These are phyloP conservation scores for Dufourea novaeangliae DNA, from an alignment of 1,140 invertebrate species.

Conservation along the genomic window DNA sequence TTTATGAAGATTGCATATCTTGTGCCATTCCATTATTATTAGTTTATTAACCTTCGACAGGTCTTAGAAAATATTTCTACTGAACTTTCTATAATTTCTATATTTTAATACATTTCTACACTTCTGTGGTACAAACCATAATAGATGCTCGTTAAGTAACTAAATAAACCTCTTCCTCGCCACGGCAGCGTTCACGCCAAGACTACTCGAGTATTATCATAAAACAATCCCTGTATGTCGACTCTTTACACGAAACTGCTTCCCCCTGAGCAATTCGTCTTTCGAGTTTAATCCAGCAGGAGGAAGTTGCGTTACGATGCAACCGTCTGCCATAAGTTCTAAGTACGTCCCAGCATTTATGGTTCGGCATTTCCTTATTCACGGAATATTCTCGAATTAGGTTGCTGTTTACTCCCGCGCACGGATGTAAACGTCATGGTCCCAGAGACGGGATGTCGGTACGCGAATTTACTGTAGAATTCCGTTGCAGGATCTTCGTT, in stretches of 20 bases:
- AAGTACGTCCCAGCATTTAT: neutral
- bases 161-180: neutral
- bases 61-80: neutral
- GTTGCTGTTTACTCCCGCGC: neutral
- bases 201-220: neutral
- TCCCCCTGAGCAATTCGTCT: neutral
- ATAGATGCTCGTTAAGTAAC: neutral
- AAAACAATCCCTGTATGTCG: neutral
- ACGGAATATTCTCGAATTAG: conserved; percentile 5
- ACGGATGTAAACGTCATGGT: neutral
- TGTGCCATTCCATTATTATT: too few species aligned
- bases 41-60: too few species aligned
- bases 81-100: too few species aligned
- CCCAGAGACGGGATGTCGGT: neutral
- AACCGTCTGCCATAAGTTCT: neutral
- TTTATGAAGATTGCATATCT: neutral
- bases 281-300: neutral
- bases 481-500: neutral
- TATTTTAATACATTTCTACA: too few species aligned
- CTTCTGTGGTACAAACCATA: neutral
- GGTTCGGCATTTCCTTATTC: neutral
- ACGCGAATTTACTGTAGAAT: conserved; percentile 3
- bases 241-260: neutral
- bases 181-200: neutral
- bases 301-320: neutral